phyloP scores from a whole-genome alignment of 2,797 vertebrate genomes.

The Enteromius thamalakanensis region DNA sequence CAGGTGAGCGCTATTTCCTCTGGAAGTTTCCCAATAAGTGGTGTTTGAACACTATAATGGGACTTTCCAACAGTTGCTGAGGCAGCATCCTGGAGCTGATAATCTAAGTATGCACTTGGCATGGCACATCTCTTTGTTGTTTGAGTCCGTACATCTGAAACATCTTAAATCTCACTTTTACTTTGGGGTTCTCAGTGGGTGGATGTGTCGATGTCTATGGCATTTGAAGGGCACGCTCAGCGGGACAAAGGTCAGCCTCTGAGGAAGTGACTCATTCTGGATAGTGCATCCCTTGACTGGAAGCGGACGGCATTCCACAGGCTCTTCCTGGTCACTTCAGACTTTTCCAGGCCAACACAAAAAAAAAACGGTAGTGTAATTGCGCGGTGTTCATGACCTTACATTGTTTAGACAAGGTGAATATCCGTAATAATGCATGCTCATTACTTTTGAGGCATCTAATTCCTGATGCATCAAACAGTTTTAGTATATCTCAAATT shows the following conservation, averaged over 20 bases:
- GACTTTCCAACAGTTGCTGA: conserved; percentile 29
- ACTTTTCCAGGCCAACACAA: conserved; percentile 13
- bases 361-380: background rate
- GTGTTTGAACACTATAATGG: background rate
- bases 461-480: background rate
- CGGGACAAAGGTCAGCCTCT: conserved; percentile 34
- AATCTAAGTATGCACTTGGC: background rate
- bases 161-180: conserved; percentile 1
- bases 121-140: conserved; percentile 14
- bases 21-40: background rate
- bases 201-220: conserved; percentile 38
- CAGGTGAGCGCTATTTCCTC: background rate
- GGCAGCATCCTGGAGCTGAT: conserved; percentile 14
- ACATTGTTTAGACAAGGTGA: conserved; percentile 21
- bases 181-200: conserved; percentile 32
- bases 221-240: conserved; percentile 31
- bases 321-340: conserved; percentile 33
- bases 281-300: conserved; percentile 49
- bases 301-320: conserved; percentile 38
- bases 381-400: conserved; percentile 1
- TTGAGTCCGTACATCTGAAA: background rate
- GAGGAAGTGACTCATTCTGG: conserved; percentile 55
- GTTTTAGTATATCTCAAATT: background rate
- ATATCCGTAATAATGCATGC: conserved; percentile 24
- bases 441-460: conserved; percentile 7